These are phyloP conservation scores for Palaemon carinicauda DNA, from an alignment of 1,140 invertebrate genomes.

Conservation along the genomic window DNA sequence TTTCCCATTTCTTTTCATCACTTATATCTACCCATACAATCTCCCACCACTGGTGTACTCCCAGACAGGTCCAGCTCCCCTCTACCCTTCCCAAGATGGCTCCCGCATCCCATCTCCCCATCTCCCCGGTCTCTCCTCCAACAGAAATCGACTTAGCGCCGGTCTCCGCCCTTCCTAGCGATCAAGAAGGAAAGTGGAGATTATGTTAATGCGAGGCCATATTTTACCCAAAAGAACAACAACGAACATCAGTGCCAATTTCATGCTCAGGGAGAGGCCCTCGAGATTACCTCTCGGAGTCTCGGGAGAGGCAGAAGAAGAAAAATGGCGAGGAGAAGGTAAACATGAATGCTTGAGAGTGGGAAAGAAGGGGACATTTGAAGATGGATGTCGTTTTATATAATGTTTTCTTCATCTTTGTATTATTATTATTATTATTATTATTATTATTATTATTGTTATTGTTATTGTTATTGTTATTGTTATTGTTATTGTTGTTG, in stretches of 20 bases:
- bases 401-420: too few species aligned
- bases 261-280: neutral
- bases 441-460: too few species aligned
- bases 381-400: too few species aligned
- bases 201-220: neutral
- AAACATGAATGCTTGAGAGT: too few species aligned
- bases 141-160: neutral
- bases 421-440: too few species aligned
- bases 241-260: neutral
- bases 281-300: too few species aligned
- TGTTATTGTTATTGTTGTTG: too few species aligned
- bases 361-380: too few species aligned
- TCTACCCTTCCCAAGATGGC: neutral
- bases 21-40: too few species aligned
- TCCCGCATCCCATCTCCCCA: neutral
- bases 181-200: constrained; percentile 9
- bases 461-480: too few species aligned
- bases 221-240: neutral
- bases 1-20: neutral
- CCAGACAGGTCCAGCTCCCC: neutral
- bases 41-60: neutral
- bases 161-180: neutral
- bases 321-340: too few species aligned
- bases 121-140: neutral
- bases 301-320: too few species aligned